Evolutionary conservation across 2,113 vertebrate genomes (phyloP).

Genomic region (Gnathonemus longibarbis): DNA sequence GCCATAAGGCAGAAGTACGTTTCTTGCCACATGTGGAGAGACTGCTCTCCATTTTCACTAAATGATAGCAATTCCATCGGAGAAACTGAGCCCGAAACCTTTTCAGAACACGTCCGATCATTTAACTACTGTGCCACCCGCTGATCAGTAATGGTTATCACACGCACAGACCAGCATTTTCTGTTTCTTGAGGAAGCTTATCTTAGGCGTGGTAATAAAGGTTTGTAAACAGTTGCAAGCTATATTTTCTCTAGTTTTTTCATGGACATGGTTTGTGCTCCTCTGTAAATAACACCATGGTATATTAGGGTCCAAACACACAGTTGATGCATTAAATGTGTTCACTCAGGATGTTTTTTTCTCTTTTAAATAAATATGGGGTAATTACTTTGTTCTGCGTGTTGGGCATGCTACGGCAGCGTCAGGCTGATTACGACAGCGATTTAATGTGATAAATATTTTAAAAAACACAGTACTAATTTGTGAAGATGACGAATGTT

Average conservation of each 20-base stretch:
- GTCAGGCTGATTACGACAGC: background rate
- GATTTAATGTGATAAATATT: background rate
- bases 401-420: background rate
- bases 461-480: background rate
- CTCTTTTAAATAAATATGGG: background rate
- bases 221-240: background rate
- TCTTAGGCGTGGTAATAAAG: background rate
- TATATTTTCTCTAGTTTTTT: background rate
- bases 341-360: background rate
- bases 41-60: background rate
- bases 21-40: background rate
- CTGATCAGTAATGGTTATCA: background rate
- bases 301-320: background rate
- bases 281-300: background rate
- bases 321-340: background rate
- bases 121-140: background rate
- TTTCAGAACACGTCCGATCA: background rate
- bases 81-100: background rate
- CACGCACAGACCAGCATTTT: background rate
- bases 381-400: background rate
- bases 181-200: background rate
- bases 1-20: background rate
- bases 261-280: background rate
- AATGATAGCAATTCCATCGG: background rate
- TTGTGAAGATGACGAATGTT: slow-evolving; percentile 4